Percentiles rank a stretch among this genome's conserved stretches.
These are phyloP conservation scores for Lydus trimaculatus DNA, from an alignment of 2,888 invertebrate genomes.

Conservation along the genomic window DNA sequence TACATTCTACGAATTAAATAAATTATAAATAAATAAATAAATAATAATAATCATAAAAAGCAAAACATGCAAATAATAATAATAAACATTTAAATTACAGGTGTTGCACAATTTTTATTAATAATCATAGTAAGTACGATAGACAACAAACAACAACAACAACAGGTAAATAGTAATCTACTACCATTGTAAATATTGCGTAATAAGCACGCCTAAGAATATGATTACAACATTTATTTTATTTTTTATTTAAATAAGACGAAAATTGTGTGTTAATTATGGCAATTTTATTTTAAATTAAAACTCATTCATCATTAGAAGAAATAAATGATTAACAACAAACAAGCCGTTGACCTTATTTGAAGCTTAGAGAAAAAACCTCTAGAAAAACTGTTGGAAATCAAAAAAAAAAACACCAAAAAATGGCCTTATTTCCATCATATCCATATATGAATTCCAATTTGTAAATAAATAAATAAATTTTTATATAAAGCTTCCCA, in stretches of 20 bases:
- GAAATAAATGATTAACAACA: not conserved
- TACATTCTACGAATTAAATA: not conserved
- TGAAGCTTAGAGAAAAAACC: no score
- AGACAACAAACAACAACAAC: not conserved
- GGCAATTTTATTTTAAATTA: slow-evolving; percentile 22
- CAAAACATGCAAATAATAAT: no score
- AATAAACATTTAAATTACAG: slow-evolving; percentile 17
- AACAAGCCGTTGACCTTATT: not conserved
- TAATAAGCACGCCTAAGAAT: slow-evolving; percentile 7
- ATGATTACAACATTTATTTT: slow-evolving; percentile 5
- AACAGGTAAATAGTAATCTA: no score
- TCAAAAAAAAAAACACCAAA: not conserved
- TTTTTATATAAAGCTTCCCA: not conserved
- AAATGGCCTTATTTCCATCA: not conserved
- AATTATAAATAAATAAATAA: not conserved
- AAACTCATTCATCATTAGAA: slow-evolving; percentile 20
- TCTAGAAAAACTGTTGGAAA: no score
- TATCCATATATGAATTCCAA: not conserved
- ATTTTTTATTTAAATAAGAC: slow-evolving; percentile 16
- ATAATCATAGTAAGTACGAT: slow-evolving; percentile 17
- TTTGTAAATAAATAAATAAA: not conserved
- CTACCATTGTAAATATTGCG: slow-evolving; percentile 25
- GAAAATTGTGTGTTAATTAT: slow-evolving; percentile 27
- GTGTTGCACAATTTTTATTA: slow-evolving; percentile 21
- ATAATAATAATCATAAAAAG: slow-evolving; percentile 10